phyloP scores from a whole-genome alignment of 2,888 invertebrate species.

The Apoda limacodes region DNA sequence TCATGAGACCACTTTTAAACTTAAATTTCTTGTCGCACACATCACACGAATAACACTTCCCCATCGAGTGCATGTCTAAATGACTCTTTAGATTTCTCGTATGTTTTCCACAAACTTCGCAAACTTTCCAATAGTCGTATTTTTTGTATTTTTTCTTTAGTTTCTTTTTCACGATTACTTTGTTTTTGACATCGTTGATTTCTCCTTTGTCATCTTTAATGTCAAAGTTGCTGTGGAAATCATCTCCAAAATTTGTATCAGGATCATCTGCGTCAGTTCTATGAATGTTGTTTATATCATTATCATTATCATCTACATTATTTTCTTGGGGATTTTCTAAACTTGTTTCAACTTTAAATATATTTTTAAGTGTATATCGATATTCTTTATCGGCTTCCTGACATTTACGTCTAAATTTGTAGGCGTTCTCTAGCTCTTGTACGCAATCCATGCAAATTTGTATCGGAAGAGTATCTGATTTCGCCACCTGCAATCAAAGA shows the following conservation, averaged over 20 bases:
- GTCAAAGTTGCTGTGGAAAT: conserved; percentile 17
- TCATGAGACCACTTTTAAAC: conserved; percentile 54
- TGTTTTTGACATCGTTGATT: conserved; percentile 18
- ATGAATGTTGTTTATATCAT: conserved; percentile 16
- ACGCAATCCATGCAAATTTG: conserved; percentile 51
- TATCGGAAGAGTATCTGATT: conserved; percentile 44
- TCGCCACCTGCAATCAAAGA: conserved; percentile 52
- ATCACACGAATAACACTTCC: conserved; percentile 50
- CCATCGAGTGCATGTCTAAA: conserved; percentile 49
- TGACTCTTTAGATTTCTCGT: conserved; percentile 52
- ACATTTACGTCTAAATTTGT: conserved; percentile 58
- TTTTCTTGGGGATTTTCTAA: conserved; percentile 23
- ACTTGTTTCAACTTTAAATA: conserved; percentile 38
- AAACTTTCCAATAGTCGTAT: conserved; percentile 58
- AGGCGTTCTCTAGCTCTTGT: conserved; percentile 50
- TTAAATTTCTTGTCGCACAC: conserved; percentile 62
- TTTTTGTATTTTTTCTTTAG: conserved; percentile 43
- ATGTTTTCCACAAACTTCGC: conserved; percentile 58
- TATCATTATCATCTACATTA: conserved; percentile 17
- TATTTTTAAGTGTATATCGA: conserved; percentile 22
- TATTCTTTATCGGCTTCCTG: conserved; percentile 45
- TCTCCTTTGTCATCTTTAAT: conserved; percentile 21
- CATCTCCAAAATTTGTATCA: conserved; percentile 25
- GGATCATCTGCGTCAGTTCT: conserved; percentile 24
- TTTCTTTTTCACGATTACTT: background rate